These are phyloP conservation scores for Lepidochitona cinerea DNA, from an alignment of 2,888 invertebrate genomes.

Conservation along the genomic window DNA sequence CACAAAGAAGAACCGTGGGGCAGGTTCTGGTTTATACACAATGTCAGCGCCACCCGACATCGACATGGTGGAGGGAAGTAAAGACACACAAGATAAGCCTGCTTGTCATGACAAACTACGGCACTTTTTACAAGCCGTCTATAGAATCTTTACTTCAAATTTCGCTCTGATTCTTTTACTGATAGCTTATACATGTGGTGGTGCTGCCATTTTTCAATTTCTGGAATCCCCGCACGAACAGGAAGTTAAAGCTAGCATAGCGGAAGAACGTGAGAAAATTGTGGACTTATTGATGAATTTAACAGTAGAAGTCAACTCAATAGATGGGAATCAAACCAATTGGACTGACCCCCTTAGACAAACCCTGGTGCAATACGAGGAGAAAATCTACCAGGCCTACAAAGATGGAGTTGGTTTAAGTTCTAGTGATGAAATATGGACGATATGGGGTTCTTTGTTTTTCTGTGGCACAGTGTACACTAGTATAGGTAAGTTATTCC, in stretches of 20 bases:
- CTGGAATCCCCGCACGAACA: conserved; percentile 89
- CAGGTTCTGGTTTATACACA: background rate
- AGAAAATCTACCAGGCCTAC: conserved; percentile 86
- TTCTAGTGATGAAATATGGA: conserved; percentile 77
- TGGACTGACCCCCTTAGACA: conserved; percentile 69
- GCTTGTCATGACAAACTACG: background rate
- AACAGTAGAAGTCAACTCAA: conserved; percentile 10
- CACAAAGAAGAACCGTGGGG: background rate
- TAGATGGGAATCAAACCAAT: conserved; percentile 17
- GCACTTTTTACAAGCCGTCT: background rate
- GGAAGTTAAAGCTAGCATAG: conserved; percentile 89
- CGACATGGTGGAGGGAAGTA: background rate
- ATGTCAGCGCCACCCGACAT: background rate
- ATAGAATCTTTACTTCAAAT: background rate
- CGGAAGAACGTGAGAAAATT: conserved; percentile 82
- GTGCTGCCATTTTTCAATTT: conserved; percentile 84
- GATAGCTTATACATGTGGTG: conserved; percentile 83
- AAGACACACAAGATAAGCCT: background rate
- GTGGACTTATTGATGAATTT: conserved; percentile 84
- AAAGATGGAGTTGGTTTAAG: conserved; percentile 88
- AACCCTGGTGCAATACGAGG: conserved; percentile 87
- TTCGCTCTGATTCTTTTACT: conserved; percentile 85
- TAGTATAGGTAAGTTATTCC: conserved; percentile 76
- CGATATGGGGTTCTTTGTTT: conserved; percentile 69
- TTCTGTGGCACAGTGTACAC: conserved; percentile 72